Evolutionary conservation across 2,113 vertebrate genomes (phyloP), one percentile per base, ranked within the genome.

Genomic region (Butorides virescens): DNA sequence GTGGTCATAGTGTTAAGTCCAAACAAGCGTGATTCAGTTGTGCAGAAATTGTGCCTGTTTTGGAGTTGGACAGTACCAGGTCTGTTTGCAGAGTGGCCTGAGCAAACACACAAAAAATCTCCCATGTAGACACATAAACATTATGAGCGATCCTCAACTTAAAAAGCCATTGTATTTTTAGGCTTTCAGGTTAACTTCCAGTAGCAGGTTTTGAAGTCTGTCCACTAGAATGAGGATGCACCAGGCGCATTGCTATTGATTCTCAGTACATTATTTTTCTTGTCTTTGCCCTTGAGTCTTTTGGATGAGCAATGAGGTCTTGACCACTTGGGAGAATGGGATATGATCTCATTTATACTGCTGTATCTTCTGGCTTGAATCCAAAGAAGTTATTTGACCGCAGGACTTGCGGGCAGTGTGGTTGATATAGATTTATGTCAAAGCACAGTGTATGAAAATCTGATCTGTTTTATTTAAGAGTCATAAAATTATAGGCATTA

Each of bases 341-440:
- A 29, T 88, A 37, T 94, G 87, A 88, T 94, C 80, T 96, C 87
- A 89, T 92, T 94, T 91, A 76, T 46, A 61, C 34, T 79, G 44
- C 58, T 66, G 11, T 65, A 49, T 73, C 61, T 89, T 87, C 93
- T 96, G 93, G 44, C 70, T 85, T 39, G 10, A 44, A 27, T 59
- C 77, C 91, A 88, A 32, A 67, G 29, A 58, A 25, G 27, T 85
- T 91, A 58, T 79, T 73, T 74, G 71, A 80, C 52, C 4, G 0
- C 73, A 73, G 71, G 29, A 90, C 50, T 67, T 71, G 61, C 0
- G 0, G 72, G n/a, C 63, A 71, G 19, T 74, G 42, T 49, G 46
- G 26, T 73, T 86, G 59, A 59, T 83, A 32, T 83, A 75, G 46
- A 86, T 93, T 94, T 94, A 67, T 63, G 11, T 46, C 66, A 10